Evolutionary conservation across 2,797 vertebrate genomes (phyloP).

Genomic region (Gastrophryne carolinensis): DNA sequence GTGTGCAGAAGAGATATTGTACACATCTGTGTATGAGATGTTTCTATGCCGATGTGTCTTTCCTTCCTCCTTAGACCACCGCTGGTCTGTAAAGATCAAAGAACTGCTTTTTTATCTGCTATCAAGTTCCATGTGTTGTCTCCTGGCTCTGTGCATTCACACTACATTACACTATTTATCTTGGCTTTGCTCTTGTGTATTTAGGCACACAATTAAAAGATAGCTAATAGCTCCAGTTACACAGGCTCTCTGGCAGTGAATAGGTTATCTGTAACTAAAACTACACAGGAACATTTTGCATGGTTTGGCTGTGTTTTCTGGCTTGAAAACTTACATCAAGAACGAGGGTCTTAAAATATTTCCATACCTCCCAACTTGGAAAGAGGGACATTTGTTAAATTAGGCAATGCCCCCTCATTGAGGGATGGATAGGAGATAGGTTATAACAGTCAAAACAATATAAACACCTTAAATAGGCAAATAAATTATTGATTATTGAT

Average conservation of each 20-base stretch:
- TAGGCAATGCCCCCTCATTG: too few relatives aligned
- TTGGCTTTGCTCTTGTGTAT: constrained; percentile 22
- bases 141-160: constrained; percentile 15
- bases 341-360: not conserved
- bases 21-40: constrained; percentile 40
- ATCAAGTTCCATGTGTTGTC: constrained; percentile 15
- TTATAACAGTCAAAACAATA: too few relatives aligned
- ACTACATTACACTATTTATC: constrained; percentile 31
- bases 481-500: too few relatives aligned
- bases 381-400: too few relatives aligned
- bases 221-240: constrained; percentile 2
- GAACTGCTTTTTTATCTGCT: constrained; percentile 23
- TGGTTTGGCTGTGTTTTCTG: not conserved
- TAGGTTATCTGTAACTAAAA: not conserved
- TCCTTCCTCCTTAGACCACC: constrained; percentile 20
- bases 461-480: too few relatives aligned
- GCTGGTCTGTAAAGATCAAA: constrained; percentile 38
- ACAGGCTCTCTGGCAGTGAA: not conserved
- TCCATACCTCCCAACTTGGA: too few relatives aligned
- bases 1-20: constrained; percentile 26
- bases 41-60: constrained; percentile 26
- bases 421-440: too few relatives aligned
- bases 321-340: not conserved
- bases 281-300: not conserved
- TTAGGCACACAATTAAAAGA: constrained; percentile 10